phyloP scores from a whole-genome alignment of 2,888 invertebrate species.

The Lymantria monacha region DNA sequence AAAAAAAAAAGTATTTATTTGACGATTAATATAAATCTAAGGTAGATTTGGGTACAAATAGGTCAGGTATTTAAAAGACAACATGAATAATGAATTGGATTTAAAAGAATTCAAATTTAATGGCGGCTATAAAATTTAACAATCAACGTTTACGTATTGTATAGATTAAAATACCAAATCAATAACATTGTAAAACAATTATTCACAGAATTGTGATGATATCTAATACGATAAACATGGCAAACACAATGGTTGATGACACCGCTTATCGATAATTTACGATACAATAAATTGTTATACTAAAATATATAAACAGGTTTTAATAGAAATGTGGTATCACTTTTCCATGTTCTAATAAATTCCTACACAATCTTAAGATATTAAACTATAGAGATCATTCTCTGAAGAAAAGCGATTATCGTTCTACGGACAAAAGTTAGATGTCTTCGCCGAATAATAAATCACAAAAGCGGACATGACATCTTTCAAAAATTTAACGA shows the following conservation, averaged over 20 bases:
- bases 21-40: slow-evolving; percentile 23
- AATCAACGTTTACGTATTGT: slow-evolving; percentile 26
- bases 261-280: slow-evolving; percentile 41
- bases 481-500: slow-evolving; percentile 8
- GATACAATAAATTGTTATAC: slow-evolving; percentile 36
- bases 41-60: slow-evolving; percentile 30
- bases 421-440: slow-evolving; percentile 11
- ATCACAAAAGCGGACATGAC: slow-evolving; percentile 3
- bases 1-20: slow-evolving; percentile 13
- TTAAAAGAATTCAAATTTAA: slow-evolving; percentile 31
- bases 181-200: slow-evolving; percentile 34
- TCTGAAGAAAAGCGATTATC: slow-evolving; percentile 10
- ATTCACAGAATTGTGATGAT: slow-evolving; percentile 31
- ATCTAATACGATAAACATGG: slow-evolving; percentile 31
- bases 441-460: slow-evolving; percentile 4
- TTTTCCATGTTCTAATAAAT: background rate
- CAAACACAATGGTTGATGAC: slow-evolving; percentile 34
- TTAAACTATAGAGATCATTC: slow-evolving; percentile 7
- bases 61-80: slow-evolving; percentile 21
- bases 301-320: slow-evolving; percentile 22
- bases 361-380: background rate
- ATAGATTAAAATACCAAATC: slow-evolving; percentile 37
- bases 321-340: background rate
- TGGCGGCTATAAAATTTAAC: slow-evolving; percentile 33
- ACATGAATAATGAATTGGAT: slow-evolving; percentile 31